Evolutionary conservation across 1,140 invertebrate species (phyloP).

Genomic region (Lethrus apterus): DNA sequence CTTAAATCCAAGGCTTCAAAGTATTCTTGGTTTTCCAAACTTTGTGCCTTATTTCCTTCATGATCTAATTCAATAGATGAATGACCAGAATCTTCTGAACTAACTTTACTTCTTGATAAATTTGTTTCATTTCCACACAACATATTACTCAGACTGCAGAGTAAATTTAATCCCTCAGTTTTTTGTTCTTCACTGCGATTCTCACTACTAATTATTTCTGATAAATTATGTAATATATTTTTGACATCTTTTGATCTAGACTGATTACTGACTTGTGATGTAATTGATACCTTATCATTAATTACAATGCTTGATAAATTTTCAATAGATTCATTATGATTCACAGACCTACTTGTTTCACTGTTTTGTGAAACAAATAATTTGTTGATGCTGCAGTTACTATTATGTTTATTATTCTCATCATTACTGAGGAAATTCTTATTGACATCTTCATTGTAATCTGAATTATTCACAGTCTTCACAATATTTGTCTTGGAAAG

Average conservation of each 20-base stretch:
- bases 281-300: constrained; percentile 5
- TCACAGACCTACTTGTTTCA: neutral
- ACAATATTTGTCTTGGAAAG: no score
- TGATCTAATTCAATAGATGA: constrained; percentile 22
- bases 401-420: no score
- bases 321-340: neutral
- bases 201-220: constrained; percentile 17
- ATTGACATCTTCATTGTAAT: no score
- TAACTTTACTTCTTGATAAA: constrained; percentile 1
- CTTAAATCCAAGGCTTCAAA: constrained; percentile 18
- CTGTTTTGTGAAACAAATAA: no score
- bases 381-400: no score
- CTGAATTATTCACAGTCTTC: no score
- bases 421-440: no score
- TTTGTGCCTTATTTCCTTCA: constrained; percentile 7
- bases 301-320: neutral
- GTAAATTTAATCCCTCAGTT: constrained; percentile 18
- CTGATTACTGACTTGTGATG: constrained; percentile 3
- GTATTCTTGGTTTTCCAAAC: constrained; percentile 10
- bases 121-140: constrained; percentile 6
- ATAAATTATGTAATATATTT: constrained; percentile 15
- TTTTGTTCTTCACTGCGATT: constrained; percentile 15
- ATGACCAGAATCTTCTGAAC: constrained; percentile 20
- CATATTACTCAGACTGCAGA: constrained; percentile 17
- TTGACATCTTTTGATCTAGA: constrained; percentile 11